phyloP scores from a whole-genome alignment of 2,113 vertebrate genomes.

The Psittacula cyanocephala region DNA sequence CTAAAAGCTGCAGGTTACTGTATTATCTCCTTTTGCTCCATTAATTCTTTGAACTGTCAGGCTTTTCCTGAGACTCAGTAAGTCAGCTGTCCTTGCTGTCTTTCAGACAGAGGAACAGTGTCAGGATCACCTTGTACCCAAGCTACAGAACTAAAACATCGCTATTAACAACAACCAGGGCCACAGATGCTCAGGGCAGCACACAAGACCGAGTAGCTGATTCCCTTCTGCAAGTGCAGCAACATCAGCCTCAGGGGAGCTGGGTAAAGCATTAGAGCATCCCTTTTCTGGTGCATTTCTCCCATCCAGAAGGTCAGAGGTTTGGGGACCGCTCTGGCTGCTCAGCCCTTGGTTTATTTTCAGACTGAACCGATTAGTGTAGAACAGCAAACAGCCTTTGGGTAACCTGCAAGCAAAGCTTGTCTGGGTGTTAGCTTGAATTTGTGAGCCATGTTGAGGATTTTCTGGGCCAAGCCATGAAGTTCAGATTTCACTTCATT shows the following conservation, averaged over 20 bases:
- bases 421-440: background rate
- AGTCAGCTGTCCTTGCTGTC: background rate
- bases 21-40: background rate
- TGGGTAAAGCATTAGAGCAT: background rate
- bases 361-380: slow-evolving; percentile 59
- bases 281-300: background rate
- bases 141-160: background rate
- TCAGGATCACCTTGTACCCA: background rate
- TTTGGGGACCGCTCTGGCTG: slow-evolving; percentile 62
- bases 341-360: slow-evolving; percentile 78
- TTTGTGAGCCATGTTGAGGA: background rate
- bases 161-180: background rate
- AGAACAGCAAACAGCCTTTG: slow-evolving; percentile 63
- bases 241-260: background rate
- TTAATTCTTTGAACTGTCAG: background rate
- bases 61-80: background rate
- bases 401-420: background rate
- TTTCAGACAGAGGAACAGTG: background rate
- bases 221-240: background rate
- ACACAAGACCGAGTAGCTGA: rapidly evolving
- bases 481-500: slow-evolving; percentile 33
- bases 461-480: slow-evolving; percentile 29
- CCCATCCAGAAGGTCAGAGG: slow-evolving; percentile 69
- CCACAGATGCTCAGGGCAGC: background rate
- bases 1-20: background rate